phyloP scores from a whole-genome alignment of 2,888 invertebrate genomes.

The Cataglyphis altisquamis region DNA sequence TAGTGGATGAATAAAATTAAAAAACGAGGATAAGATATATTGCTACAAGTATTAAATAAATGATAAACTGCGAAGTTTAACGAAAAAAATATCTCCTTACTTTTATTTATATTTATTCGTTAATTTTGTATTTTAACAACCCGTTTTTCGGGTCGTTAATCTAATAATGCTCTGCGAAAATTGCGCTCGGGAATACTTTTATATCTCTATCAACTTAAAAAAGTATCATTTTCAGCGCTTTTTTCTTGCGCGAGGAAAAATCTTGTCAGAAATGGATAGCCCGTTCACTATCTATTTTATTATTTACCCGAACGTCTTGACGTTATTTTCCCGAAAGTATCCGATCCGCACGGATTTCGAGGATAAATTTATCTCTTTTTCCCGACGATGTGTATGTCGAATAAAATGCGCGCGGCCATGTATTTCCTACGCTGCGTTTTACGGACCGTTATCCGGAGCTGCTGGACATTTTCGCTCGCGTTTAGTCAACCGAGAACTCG shows the following conservation, averaged over 20 bases:
- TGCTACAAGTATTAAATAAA: neutral
- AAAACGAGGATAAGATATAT: neutral
- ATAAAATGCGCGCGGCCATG: constrained; percentile 25
- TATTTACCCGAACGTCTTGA: constrained; percentile 42
- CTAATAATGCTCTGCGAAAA: neutral
- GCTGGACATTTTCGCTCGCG: constrained; percentile 38
- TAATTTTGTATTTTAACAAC: neutral
- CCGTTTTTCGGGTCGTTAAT: neutral
- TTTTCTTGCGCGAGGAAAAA: constrained; percentile 7
- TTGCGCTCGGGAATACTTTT: neutral
- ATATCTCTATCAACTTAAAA: neutral
- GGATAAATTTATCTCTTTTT: constrained; percentile 35
- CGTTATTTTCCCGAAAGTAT: constrained; percentile 24
- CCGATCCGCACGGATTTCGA: constrained; percentile 38
- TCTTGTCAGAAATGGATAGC: constrained; percentile 26
- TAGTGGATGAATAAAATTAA: neutral
- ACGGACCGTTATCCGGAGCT: constrained; percentile 43
- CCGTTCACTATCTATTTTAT: constrained; percentile 35
- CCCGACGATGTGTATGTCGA: neutral
- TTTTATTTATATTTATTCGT: neutral
- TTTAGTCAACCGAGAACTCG: constrained; percentile 44
- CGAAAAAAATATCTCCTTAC: neutral
- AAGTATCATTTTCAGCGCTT: neutral
- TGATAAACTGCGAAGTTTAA: neutral
- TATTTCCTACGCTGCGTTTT: constrained; percentile 30